Evolutionary conservation across 2,113 vertebrate species (phyloP).

Genomic region (Myanophis thanlyinensis): DNA sequence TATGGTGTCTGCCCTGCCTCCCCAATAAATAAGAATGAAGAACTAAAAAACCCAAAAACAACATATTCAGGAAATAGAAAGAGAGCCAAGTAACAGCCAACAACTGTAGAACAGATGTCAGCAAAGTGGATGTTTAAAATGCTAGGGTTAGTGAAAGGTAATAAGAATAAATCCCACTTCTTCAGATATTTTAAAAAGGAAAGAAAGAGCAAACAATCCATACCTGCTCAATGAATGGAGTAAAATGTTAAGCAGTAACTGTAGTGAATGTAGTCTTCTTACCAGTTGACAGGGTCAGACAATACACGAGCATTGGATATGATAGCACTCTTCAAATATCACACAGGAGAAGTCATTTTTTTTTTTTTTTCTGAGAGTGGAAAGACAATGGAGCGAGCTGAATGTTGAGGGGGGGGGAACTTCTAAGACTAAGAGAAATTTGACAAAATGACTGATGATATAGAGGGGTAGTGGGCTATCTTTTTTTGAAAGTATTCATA

Average conservation of each 20-base stretch:
- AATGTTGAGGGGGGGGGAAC: background rate
- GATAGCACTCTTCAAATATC: background rate
- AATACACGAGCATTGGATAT: background rate
- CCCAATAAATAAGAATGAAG: background rate
- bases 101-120: background rate
- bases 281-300: background rate
- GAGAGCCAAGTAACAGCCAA: background rate
- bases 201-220: background rate
- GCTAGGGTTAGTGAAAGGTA: background rate
- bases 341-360: background rate
- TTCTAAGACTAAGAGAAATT: background rate
- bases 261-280: background rate
- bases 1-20: background rate
- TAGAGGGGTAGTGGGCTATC: background rate
- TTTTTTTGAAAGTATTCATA: background rate
- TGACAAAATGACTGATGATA: background rate
- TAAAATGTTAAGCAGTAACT: background rate
- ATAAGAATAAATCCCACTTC: background rate
- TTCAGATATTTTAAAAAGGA: background rate
- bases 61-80: background rate
- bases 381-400: background rate
- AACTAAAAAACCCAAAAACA: background rate
- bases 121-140: background rate
- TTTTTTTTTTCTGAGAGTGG: fast-evolving
- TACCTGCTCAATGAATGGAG: background rate